Conservation (phyloP, 2,888 invertebrate genomes). For the Candidula unifasciata region DNA sequence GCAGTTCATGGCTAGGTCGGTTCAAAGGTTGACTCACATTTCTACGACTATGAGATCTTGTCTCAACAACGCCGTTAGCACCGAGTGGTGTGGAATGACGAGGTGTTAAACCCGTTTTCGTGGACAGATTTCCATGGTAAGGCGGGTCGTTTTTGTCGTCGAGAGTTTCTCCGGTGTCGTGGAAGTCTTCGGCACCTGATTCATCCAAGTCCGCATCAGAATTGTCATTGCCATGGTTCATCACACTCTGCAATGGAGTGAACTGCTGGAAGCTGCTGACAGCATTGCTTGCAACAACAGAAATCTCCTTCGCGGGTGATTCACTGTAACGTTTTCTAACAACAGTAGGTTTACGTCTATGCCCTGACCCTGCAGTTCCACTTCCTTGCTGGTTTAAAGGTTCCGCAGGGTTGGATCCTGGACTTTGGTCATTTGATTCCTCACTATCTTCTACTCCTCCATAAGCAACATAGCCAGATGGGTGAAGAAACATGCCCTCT, state of each 20-base stretch:
- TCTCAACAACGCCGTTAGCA: slow-evolving; percentile 26
- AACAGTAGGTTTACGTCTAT: slow-evolving; percentile 53
- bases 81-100: background rate
- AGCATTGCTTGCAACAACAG: background rate
- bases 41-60: slow-evolving; percentile 37
- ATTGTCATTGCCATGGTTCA: background rate
- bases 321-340: slow-evolving; percentile 52
- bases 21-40: background rate
- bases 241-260: slow-evolving; percentile 16
- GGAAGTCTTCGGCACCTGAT: slow-evolving; percentile 31
- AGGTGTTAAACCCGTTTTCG: background rate
- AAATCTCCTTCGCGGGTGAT: slow-evolving; percentile 29
- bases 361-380: slow-evolving; percentile 25
- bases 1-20: background rate
- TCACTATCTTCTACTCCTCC: slow-evolving; percentile 44
- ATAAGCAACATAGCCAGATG: slow-evolving; percentile 53
- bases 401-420: background rate
- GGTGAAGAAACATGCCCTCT: slow-evolving; percentile 51
- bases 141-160: slow-evolving; percentile 50
- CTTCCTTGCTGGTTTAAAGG: slow-evolving; percentile 23
- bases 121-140: slow-evolving; percentile 28
- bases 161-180: slow-evolving; percentile 37
- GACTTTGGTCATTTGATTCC: slow-evolving; percentile 33
- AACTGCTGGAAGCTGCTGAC: slow-evolving; percentile 25
- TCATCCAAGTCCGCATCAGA: slow-evolving; percentile 9